Percentiles rank a stretch among this genome's conserved stretches.
phyloP scores from a whole-genome alignment of 1,140 invertebrate species.

The Bemisia tabaci region DNA sequence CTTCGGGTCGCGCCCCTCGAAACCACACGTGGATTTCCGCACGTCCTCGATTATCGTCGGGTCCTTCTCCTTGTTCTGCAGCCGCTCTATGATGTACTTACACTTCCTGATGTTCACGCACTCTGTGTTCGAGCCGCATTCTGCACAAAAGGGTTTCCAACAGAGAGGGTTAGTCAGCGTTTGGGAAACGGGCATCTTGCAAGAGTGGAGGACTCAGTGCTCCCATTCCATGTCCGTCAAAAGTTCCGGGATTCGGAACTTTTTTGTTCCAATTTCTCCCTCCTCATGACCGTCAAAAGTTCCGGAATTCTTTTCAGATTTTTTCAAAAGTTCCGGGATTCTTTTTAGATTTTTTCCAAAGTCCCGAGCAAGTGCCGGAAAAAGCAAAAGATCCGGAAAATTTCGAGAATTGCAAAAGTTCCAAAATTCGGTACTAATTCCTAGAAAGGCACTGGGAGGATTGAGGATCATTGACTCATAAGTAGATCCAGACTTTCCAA shows the following conservation, averaged over 20 bases:
- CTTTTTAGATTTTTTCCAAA: too few species aligned
- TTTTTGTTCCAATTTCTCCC: neutral
- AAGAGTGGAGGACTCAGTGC: neutral
- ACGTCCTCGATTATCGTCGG: neutral
- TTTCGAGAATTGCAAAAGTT: too few species aligned
- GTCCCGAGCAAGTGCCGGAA: too few species aligned
- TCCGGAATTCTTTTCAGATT: too few species aligned
- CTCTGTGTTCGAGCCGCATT: neutral
- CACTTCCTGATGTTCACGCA: neutral
- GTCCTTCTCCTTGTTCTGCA: neutral
- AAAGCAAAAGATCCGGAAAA: too few species aligned
- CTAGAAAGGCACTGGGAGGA: too few species aligned
- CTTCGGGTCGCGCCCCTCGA: slow-evolving; percentile 34
- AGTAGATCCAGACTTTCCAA: too few species aligned
- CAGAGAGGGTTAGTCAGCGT: neutral
- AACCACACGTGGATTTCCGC: slow-evolving; percentile 35
- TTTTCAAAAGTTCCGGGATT: too few species aligned
- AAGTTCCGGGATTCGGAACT: too few species aligned
- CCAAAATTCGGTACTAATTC: too few species aligned
- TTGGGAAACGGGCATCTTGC: neutral
- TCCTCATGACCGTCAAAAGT: neutral
- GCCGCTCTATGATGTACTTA: neutral
- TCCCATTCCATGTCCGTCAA: neutral
- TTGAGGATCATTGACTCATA: too few species aligned
- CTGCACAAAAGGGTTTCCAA: neutral